phyloP scores from a whole-genome alignment of 2,797 vertebrate genomes.

The Champsocephalus gunnari region DNA sequence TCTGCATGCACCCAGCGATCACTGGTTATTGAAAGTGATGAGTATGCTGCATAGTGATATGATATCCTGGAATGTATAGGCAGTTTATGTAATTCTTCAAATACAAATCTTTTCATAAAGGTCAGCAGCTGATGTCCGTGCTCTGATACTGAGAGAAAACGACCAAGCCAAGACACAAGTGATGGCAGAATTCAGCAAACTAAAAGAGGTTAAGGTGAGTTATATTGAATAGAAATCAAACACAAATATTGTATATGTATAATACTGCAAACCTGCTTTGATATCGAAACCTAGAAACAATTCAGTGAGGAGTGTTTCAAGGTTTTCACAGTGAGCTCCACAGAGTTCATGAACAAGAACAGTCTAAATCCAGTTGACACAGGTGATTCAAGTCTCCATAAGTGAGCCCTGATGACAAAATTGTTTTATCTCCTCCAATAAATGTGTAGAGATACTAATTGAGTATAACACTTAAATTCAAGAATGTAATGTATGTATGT shows the following conservation, averaged over 20 bases:
- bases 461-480: too few relatives aligned
- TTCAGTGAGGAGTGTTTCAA: slow-evolving; percentile 45
- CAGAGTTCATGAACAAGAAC: slow-evolving; percentile 18
- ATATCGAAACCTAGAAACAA: slow-evolving; percentile 50
- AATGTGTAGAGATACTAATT: too few relatives aligned
- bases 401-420: too few relatives aligned
- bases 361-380: background rate
- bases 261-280: background rate
- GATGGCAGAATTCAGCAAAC: background rate
- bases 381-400: slow-evolving; percentile 36
- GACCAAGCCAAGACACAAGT: slow-evolving; percentile 23
- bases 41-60: too few relatives aligned
- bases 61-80: too few relatives aligned
- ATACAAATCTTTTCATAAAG: slow-evolving; percentile 4
- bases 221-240: background rate
- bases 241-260: background rate
- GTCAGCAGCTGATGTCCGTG: background rate
- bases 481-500: too few relatives aligned
- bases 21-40: too few relatives aligned
- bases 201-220: slow-evolving; percentile 34
- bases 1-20: too few relatives aligned
- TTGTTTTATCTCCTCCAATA: too few relatives aligned
- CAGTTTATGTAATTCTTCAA: background rate
- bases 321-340: slow-evolving; percentile 68
- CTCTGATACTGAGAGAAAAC: slow-evolving; percentile 10